Evolutionary conservation across 2,888 invertebrate genomes (phyloP).

Genomic region (Caenorhabditis zanzibari): DNA sequence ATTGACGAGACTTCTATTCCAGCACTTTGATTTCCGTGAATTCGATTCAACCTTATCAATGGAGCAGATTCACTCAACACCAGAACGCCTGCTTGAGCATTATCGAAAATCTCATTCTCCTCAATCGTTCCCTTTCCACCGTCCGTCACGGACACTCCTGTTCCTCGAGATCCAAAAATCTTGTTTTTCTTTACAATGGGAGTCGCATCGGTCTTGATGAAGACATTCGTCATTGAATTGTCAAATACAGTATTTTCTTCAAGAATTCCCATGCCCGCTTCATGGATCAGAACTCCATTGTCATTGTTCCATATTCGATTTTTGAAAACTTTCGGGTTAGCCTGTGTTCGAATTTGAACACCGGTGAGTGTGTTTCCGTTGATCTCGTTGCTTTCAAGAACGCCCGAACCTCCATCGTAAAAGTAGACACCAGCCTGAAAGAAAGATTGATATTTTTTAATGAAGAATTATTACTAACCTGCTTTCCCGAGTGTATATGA

Average conservation of each 20-base stretch:
- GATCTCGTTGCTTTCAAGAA: slow-evolving; percentile 98
- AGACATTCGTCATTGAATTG: slow-evolving; percentile 99
- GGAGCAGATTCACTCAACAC: slow-evolving; percentile 99
- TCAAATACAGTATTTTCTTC: slow-evolving; percentile 96
- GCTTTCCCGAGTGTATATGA: slow-evolving; percentile 98
- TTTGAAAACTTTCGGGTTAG: slow-evolving; percentile 96
- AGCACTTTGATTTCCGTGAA: slow-evolving; percentile 97
- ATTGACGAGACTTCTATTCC: slow-evolving; percentile 99
- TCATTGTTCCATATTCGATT: slow-evolving; percentile 99
- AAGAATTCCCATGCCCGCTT: slow-evolving; percentile 94
- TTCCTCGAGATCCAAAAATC: slow-evolving; percentile 78
- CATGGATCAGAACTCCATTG: slow-evolving; percentile 98
- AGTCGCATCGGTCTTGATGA: slow-evolving; percentile 99
- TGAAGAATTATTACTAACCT: slow-evolving; percentile 85
- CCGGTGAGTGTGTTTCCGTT: slow-evolving; percentile 99
- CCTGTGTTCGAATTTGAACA: slow-evolving; percentile 97
- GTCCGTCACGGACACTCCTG: slow-evolving; percentile 97
- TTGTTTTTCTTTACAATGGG: slow-evolving; percentile 89
- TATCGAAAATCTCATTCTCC: slow-evolving; percentile 97
- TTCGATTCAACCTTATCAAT: slow-evolving; percentile 94
- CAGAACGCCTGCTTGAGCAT: slow-evolving; percentile 98
- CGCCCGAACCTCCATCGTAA: slow-evolving; percentile 99
- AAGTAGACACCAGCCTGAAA: slow-evolving; percentile 93
- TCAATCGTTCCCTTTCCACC: slow-evolving; percentile 93
- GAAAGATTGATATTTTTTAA: not conserved